A percentile compares a stretch with the other conserved stretches of the same genome.
These are phyloP conservation scores for Sesia apiformis DNA, from an alignment of 2,888 invertebrate genomes.

Conservation along the genomic window DNA sequence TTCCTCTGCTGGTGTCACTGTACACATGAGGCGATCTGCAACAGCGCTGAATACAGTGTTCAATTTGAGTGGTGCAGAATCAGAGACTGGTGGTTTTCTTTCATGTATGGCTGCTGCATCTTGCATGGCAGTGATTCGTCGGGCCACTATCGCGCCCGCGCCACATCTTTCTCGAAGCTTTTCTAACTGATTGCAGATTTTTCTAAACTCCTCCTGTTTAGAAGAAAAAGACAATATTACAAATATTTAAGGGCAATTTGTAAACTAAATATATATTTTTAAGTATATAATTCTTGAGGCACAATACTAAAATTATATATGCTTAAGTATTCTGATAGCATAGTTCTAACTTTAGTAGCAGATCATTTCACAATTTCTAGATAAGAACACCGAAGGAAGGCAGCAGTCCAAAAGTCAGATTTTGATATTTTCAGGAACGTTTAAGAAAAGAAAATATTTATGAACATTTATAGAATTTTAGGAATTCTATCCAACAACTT, in stretches of 20 bases:
- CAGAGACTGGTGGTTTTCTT: slow-evolving; percentile 61
- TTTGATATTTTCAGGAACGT: too few species aligned
- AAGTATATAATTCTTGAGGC: too few species aligned
- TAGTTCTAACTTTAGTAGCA: too few species aligned
- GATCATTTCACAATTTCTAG: too few species aligned
- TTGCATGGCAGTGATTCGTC: slow-evolving; percentile 87
- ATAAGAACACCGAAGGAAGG: too few species aligned
- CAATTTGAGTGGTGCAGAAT: slow-evolving; percentile 61
- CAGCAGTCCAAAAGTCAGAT: too few species aligned
- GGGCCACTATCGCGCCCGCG: slow-evolving; percentile 81
- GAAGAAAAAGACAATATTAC: background rate
- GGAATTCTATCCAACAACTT: too few species aligned
- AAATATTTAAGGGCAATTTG: background rate
- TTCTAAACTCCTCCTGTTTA: slow-evolving; percentile 84
- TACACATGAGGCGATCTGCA: slow-evolving; percentile 68
- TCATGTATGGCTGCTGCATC: slow-evolving; percentile 81
- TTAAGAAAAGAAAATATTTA: too few species aligned
- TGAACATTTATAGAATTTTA: too few species aligned
- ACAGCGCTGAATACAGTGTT: slow-evolving; percentile 71
- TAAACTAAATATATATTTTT: too few species aligned
- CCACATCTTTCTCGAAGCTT: slow-evolving; percentile 85
- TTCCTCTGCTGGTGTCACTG: slow-evolving; percentile 65
- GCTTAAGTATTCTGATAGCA: background rate
- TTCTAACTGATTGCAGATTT: slow-evolving; percentile 86
- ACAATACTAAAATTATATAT: too few species aligned